phyloP scores from a whole-genome alignment of 2,797 vertebrate genomes.

The Austrolebias charrua region DNA sequence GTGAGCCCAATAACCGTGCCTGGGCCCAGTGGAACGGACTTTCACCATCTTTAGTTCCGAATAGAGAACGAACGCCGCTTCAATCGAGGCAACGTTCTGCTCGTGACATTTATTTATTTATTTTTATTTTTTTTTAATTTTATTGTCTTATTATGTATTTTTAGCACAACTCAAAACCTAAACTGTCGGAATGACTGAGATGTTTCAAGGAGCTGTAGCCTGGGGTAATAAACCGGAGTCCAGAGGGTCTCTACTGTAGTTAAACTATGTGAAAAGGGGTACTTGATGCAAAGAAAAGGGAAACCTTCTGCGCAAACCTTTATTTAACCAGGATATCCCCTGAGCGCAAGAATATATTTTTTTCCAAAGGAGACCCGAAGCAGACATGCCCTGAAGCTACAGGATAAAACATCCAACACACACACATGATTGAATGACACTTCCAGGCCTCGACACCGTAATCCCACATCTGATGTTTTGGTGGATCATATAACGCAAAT shows the following conservation, averaged over 20 bases:
- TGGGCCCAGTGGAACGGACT: conserved; percentile 57
- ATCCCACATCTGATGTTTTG: conserved; percentile 22
- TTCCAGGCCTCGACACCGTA: conserved; percentile 36
- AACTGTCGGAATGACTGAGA: conserved; percentile 31
- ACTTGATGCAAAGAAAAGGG: conserved; percentile 19
- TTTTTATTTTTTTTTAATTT: neutral
- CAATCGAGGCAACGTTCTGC: conserved; percentile 31
- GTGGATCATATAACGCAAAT: neutral
- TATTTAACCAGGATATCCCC: conserved; percentile 73
- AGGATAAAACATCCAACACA: conserved; percentile 40
- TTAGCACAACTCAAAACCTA: neutral
- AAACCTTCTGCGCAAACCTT: conserved; percentile 66
- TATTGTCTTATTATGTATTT: too few species aligned
- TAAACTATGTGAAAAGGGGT: conserved; percentile 38
- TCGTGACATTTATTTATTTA: conserved; percentile 2
- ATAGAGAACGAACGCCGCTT: conserved; percentile 51
- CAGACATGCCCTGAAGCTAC: conserved; percentile 70
- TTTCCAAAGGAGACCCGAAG: conserved; percentile 52
- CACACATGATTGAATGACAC: conserved; percentile 63
- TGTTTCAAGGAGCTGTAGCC: conserved; percentile 55
- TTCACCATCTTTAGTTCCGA: conserved; percentile 64
- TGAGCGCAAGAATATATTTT: conserved; percentile 57
- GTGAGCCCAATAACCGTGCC: conserved; percentile 72
- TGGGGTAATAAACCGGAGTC: conserved; percentile 70
- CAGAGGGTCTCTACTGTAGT: conserved; percentile 67